phyloP scores from a whole-genome alignment of 2,113 vertebrate species.

The Orientallactaga bullata region DNA sequence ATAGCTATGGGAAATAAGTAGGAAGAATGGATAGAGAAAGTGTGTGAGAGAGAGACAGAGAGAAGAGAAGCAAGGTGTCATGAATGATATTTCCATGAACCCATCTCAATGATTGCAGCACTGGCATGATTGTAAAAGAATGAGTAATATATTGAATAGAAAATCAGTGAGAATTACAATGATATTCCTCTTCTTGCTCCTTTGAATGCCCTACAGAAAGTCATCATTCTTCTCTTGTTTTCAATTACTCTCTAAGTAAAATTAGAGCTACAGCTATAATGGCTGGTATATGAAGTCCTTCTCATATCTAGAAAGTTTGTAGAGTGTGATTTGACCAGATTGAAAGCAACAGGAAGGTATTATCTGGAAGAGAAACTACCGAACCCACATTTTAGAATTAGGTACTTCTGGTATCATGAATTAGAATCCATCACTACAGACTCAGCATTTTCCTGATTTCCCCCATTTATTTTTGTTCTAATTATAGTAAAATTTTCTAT shows the following conservation, averaged over 20 bases:
- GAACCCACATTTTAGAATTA: not conserved
- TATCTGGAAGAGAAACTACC: not conserved
- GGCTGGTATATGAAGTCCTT: not conserved
- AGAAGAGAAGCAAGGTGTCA: not conserved
- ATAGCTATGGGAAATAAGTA: no score
- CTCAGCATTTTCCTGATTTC: constrained; percentile 32
- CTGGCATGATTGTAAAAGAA: not conserved
- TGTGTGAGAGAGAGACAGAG: not conserved
- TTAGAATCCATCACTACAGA: constrained; percentile 20
- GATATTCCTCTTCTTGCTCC: not conserved
- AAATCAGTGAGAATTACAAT: not conserved
- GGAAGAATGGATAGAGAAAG: no score
- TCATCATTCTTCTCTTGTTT: constrained; percentile 1
- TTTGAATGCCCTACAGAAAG: not conserved
- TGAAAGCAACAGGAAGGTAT: not conserved
- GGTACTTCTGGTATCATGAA: not conserved
- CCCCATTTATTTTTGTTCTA: constrained; percentile 28
- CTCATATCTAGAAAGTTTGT: not conserved
- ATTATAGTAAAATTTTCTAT: constrained; percentile 26
- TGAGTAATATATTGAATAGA: not conserved
- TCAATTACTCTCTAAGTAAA: constrained; percentile 6
- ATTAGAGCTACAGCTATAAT: not conserved
- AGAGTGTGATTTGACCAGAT: constrained; percentile 10
- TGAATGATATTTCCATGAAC: not conserved
- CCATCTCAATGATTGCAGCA: not conserved